These are phyloP conservation scores for Brachyistius frenatus DNA, from an alignment of 2,113 vertebrate genomes.

Conservation along the genomic window DNA sequence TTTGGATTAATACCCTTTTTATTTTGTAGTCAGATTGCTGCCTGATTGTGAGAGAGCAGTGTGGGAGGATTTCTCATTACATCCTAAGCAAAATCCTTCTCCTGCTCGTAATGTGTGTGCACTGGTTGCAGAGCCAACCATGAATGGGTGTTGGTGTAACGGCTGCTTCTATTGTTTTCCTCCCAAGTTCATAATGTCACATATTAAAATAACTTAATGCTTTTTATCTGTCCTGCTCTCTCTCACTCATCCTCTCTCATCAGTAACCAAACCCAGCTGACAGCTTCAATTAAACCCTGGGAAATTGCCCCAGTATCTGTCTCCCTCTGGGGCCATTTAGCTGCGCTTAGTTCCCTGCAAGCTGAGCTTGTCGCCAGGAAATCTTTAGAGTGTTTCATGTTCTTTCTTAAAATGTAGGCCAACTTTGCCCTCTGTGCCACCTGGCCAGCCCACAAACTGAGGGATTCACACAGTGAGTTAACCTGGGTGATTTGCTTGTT, in stretches of 20 bases:
- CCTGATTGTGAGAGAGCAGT: neutral
- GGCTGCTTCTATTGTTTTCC: constrained; percentile 8
- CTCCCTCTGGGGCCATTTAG: constrained; percentile 69
- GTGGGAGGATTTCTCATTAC: constrained; percentile 40
- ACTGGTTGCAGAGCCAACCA: constrained; percentile 1
- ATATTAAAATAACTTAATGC: constrained; percentile 16
- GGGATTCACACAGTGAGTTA: neutral
- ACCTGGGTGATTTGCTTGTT: constrained; percentile 4
- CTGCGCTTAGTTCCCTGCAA: constrained; percentile 64
- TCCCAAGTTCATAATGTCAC: constrained; percentile 3
- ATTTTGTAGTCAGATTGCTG: constrained; percentile 29
- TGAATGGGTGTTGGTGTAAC: constrained; percentile 17
- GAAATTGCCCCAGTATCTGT: constrained; percentile 63
- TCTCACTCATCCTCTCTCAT: constrained; percentile 38
- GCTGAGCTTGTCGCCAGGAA: constrained; percentile 66
- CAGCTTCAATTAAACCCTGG: constrained; percentile 66
- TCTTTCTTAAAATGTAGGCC: constrained; percentile 57
- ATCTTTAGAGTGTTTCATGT: constrained; percentile 62
- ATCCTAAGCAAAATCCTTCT: constrained; percentile 33
- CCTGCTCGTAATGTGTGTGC: constrained; percentile 13
- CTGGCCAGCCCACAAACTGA: constrained; percentile 12
- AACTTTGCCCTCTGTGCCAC: constrained; percentile 28
- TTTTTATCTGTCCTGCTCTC: constrained; percentile 7
- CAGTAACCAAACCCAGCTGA: constrained; percentile 59
- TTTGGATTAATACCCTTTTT: constrained; percentile 31